Percentiles rank a stretch among this genome's conserved stretches.
phyloP scores from a whole-genome alignment of 2,888 invertebrate genomes.

The Volucella bombylans region DNA sequence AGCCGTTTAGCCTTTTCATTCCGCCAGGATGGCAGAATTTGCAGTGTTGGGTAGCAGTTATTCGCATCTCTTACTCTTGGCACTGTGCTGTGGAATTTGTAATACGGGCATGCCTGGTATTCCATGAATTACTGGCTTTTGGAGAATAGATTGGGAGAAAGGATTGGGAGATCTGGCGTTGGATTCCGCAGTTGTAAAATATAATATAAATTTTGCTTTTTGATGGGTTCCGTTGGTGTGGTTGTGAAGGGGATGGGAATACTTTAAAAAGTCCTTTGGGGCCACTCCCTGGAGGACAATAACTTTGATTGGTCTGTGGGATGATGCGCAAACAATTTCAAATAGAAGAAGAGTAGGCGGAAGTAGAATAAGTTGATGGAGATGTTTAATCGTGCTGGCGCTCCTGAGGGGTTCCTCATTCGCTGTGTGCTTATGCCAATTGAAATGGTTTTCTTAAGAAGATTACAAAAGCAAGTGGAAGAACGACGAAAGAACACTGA shows the following conservation, averaged over 20 bases:
- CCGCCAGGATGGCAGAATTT: conserved; percentile 4
- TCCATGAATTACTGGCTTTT: conserved; percentile 53
- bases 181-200: conserved; percentile 53
- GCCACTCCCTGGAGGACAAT: conserved; percentile 60
- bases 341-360: not conserved
- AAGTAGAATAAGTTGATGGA: not conserved
- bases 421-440: conserved; percentile 48
- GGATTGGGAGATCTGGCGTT: conserved; percentile 23
- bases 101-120: conserved; percentile 57
- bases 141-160: conserved; percentile 35
- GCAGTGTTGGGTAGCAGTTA: conserved; percentile 15
- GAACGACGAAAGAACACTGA: too few species aligned
- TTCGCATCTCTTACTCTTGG: conserved; percentile 49
- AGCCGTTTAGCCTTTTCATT: not conserved
- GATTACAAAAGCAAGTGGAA: conserved; percentile 50
- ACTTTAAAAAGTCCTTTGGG: conserved; percentile 15
- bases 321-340: conserved; percentile 37
- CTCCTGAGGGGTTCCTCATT: conserved; percentile 38
- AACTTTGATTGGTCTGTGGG: conserved; percentile 69
- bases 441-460: conserved; percentile 60
- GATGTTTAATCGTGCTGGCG: conserved; percentile 15
- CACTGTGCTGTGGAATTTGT: conserved; percentile 65
- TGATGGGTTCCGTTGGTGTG: not conserved
- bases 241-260: not conserved
- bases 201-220: conserved; percentile 13